phyloP scores from a whole-genome alignment of 2,888 invertebrate genomes.

The Aphodius sticticus region DNA sequence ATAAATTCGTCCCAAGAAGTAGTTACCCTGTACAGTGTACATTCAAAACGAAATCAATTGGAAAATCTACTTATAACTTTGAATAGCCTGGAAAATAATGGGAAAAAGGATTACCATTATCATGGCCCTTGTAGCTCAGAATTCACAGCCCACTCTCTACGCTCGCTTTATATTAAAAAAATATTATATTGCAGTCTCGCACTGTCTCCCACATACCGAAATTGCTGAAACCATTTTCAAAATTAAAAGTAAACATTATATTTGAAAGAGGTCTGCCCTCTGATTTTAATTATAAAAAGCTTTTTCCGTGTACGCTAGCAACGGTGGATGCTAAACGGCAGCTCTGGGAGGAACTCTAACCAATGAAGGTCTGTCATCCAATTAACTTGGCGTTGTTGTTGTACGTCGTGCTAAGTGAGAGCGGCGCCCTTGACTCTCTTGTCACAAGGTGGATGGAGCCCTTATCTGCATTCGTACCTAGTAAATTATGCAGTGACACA shows the following conservation, averaged over 20 bases:
- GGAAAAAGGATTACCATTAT: no score
- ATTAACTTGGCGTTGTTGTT: background rate
- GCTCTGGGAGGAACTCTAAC: background rate
- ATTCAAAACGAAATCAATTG: background rate
- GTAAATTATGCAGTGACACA: background rate
- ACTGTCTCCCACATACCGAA: background rate
- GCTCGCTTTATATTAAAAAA: background rate
- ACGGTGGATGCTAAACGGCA: background rate
- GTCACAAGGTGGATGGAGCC: background rate
- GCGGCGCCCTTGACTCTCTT: background rate
- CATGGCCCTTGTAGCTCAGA: no score
- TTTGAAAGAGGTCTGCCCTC: background rate
- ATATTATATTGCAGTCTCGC: background rate
- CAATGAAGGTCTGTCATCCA: background rate
- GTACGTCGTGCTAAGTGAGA: background rate
- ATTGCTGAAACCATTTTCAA: background rate
- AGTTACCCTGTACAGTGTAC: no score
- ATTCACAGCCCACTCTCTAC: background rate
- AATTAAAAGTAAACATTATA: background rate
- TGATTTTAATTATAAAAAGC: background rate
- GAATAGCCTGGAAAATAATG: background rate
- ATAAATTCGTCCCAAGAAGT: no score
- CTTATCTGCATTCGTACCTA: background rate
- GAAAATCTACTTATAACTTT: background rate
- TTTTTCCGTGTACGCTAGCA: background rate